Evolutionary conservation across 1,140 invertebrate species (phyloP), one percentile per base, ranked within the genome.

Genomic region (Hypothenemus hampei): DNA sequence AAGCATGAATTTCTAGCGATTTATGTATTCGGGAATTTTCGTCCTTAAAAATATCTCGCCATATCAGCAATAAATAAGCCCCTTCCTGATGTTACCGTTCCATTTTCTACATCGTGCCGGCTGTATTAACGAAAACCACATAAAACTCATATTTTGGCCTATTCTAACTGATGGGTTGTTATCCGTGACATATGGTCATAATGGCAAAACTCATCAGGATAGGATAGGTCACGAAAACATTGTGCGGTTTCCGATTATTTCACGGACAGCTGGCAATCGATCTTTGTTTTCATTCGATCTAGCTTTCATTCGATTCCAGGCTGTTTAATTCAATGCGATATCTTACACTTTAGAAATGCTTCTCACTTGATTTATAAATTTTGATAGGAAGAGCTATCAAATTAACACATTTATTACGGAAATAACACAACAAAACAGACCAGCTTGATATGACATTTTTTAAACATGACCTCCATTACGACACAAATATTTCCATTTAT

Each of bases 161-260:
- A 45, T 29, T 45, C 10, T 16, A 15, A 18, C 13, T 31, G 43
- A 31, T 31, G 43, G 22, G 29, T 35, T 19, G 45, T 31, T 35
- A 47, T 47, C 29, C 45, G 45, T 47, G 45, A 47, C 45, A 47
- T 47, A 47, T 35, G 45, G 16, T 22, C 29, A 47, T 47, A 47
- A 47, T 47, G 45, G 26, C 31, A 11, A 47, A 47, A 47, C 45
- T 47, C 45, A 47, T 47, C 29, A 47, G 44, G 18, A 35, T 47
- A 19, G 29, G 45, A 47, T 47, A 47, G 45, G 45, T 47, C 45
- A 47, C 29, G 45, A 47, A 47, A 13, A 8, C 16, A 22, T 16
- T 18, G 45, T 35, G 45, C 19, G 45, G 45, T 36, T 47, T 47
- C 15, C 26, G 45, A 47, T 47, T 22, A 47, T 47, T 33, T 47